These are phyloP conservation scores for Saturnia japonica DNA, from an alignment of 2,888 invertebrate genomes.

Conservation along the genomic window DNA sequence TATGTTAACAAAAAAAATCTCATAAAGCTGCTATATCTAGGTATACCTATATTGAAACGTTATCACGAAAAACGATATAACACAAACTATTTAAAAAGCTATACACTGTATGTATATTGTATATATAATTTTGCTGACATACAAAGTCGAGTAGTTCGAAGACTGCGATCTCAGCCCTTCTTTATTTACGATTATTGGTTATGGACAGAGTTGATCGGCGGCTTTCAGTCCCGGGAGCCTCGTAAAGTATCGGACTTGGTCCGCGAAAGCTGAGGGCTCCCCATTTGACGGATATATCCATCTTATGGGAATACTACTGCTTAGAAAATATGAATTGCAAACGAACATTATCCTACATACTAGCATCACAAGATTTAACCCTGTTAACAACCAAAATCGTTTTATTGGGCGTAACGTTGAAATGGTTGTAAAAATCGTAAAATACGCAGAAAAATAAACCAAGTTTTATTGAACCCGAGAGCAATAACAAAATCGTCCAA, in stretches of 20 bases:
- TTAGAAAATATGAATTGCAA: slow-evolving; percentile 69
- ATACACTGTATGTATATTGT: slow-evolving; percentile 22
- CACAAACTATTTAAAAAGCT: background rate
- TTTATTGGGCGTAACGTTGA: slow-evolving; percentile 6
- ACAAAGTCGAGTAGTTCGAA: slow-evolving; percentile 38
- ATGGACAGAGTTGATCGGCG: slow-evolving; percentile 76
- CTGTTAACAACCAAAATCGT: slow-evolving; percentile 5
- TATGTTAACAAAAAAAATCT: too few species aligned
- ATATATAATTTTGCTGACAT: slow-evolving; percentile 39
- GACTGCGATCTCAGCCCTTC: slow-evolving; percentile 47
- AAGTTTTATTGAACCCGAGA: slow-evolving; percentile 7
- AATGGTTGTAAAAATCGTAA: slow-evolving; percentile 14
- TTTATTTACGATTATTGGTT: slow-evolving; percentile 82
- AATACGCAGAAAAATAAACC: slow-evolving; percentile 1
- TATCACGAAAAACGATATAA: background rate
- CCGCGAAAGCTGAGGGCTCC: slow-evolving; percentile 59
- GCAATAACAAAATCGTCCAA: slow-evolving; percentile 15
- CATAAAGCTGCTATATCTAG: too few species aligned
- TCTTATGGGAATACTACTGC: slow-evolving; percentile 67
- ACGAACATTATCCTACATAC: slow-evolving; percentile 27
- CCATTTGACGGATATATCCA: slow-evolving; percentile 76
- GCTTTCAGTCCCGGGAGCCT: slow-evolving; percentile 70
- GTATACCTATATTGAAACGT: too few species aligned
- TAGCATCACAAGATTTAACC: background rate
- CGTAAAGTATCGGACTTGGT: slow-evolving; percentile 76